Conservation (phyloP, 2,113 vertebrate species). For the Corvus moneduloides region DNA sequence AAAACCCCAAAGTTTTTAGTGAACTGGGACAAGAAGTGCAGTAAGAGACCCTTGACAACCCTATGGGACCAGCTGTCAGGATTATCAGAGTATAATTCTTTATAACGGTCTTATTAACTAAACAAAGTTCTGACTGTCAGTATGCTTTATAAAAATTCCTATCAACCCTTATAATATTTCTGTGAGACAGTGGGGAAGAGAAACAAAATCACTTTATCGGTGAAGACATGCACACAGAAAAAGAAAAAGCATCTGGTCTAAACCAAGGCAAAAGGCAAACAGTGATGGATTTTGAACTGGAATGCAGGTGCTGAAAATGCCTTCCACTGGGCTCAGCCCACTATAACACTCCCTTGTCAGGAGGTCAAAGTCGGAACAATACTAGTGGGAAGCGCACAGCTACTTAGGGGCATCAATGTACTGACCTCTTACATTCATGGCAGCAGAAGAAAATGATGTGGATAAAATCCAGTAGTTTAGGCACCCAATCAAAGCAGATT, state of each 20-base stretch:
- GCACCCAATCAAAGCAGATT: neutral
- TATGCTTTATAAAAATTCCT: neutral
- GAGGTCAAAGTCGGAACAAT: neutral
- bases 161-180: neutral
- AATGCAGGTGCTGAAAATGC: neutral
- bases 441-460: neutral
- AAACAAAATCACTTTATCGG: neutral
- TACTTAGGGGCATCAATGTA: neutral
- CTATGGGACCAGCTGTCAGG: neutral
- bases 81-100: neutral
- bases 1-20: neutral
- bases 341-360: constrained; percentile 3
- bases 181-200: neutral
- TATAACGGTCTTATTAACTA: neutral
- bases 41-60: neutral
- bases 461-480: neutral
- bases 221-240: neutral
- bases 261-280: neutral
- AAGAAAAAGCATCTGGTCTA: neutral
- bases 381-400: constrained; percentile 36
- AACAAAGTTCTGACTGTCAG: neutral
- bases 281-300: neutral
- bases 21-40: neutral
- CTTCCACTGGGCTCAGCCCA: neutral
- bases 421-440: neutral